A percentile compares a stretch with the other conserved stretches of the same genome.
Conservation (phyloP, 1,140 invertebrate genomes). For the Drosophila seguyi region DNA sequence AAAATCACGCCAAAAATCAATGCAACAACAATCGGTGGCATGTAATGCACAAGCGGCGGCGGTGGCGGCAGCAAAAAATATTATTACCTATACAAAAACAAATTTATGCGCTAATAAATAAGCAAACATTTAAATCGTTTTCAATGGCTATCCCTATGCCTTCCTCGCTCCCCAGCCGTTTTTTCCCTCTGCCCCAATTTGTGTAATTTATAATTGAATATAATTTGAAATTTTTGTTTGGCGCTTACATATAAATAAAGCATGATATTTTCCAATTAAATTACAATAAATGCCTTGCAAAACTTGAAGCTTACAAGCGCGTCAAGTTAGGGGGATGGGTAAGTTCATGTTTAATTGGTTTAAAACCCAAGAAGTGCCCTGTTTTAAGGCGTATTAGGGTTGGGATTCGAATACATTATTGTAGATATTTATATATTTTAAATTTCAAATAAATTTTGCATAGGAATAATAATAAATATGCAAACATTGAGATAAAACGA, state of each 20-base stretch:
- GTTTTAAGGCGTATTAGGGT: neutral
- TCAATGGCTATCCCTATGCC: conserved; percentile 48
- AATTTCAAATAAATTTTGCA: neutral
- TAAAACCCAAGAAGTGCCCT: neutral
- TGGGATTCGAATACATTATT: too few species aligned
- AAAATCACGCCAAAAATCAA: conserved; percentile 47
- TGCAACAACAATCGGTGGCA: conserved; percentile 34
- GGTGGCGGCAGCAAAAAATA: conserved; percentile 11
- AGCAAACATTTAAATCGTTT: conserved; percentile 62
- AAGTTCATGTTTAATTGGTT: neutral
- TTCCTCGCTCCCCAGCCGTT: too few species aligned
- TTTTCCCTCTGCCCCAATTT: conserved; percentile 18
- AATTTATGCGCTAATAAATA: conserved; percentile 73
- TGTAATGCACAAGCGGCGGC: conserved; percentile 49
- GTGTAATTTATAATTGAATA: conserved; percentile 54
- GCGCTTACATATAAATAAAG: conserved; percentile 14
- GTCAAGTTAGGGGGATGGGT: neutral
- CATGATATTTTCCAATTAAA: conserved; percentile 44
- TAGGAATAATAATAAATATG: too few species aligned
- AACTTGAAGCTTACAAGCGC: neutral
- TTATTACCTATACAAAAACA: conserved; percentile 51
- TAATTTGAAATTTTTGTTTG: conserved; percentile 37
- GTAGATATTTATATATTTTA: neutral
- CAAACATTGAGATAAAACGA: neutral
- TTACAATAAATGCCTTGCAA: conserved; percentile 22